phyloP scores from a whole-genome alignment of 2,113 vertebrate genomes.

The Oceanites oceanicus region DNA sequence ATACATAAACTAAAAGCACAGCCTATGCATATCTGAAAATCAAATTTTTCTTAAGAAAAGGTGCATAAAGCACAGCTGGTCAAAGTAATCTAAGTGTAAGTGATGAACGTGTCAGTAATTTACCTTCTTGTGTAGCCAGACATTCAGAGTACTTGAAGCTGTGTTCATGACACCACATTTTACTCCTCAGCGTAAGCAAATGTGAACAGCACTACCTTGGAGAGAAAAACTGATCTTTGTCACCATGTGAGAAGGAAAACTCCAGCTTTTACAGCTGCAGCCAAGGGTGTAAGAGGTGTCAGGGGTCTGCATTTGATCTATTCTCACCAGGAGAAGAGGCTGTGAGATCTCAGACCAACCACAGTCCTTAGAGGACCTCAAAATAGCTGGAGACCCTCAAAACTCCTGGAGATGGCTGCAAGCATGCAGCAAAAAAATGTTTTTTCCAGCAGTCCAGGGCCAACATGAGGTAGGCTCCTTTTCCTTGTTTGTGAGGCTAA shows the following conservation, averaged over 20 bases:
- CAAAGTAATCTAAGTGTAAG: background rate
- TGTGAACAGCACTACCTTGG: background rate
- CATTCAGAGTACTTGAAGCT: background rate
- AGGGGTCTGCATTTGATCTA: background rate
- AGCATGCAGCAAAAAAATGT: fast-evolving
- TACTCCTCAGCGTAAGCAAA: background rate
- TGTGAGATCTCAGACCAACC: background rate
- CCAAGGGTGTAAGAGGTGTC: background rate
- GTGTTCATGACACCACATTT: background rate
- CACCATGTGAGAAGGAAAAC: background rate
- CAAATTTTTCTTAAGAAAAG: background rate
- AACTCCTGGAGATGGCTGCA: fast-evolving
- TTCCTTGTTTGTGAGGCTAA: background rate
- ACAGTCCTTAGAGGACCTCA: background rate
- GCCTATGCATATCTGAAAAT: background rate
- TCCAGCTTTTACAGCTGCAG: background rate
- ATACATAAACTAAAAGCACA: background rate
- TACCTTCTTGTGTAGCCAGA: background rate
- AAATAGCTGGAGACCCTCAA: background rate
- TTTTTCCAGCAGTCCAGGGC: background rate
- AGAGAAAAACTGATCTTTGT: background rate
- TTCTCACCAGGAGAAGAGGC: background rate
- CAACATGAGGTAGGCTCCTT: background rate
- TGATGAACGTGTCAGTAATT: background rate
- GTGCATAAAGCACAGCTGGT: background rate